Evolutionary conservation across 2,113 vertebrate species (phyloP).

Genomic region (Xenus cinereus): DNA sequence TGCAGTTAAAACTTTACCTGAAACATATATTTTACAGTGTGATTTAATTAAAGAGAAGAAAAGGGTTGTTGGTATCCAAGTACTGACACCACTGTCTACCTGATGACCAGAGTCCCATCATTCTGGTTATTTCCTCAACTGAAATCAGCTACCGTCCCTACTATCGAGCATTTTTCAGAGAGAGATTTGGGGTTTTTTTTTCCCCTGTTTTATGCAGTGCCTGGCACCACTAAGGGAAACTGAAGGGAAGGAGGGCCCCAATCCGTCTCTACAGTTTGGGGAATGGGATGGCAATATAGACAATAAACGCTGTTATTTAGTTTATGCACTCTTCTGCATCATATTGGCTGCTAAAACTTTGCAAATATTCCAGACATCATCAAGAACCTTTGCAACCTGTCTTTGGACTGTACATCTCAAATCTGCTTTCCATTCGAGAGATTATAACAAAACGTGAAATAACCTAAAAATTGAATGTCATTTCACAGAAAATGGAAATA

Average conservation of each 20-base stretch:
- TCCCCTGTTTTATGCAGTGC: not conserved
- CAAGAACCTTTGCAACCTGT: conserved; percentile 38
- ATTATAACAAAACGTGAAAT: not conserved
- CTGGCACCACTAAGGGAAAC: not conserved
- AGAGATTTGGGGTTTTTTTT: not conserved
- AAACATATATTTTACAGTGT: not conserved
- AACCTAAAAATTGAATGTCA: conserved; percentile 48
- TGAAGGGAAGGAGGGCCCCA: not conserved
- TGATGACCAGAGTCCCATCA: not conserved
- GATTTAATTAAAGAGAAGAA: not conserved
- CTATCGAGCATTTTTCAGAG: not conserved
- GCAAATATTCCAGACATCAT: conserved; percentile 15
- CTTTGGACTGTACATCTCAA: conserved; percentile 33
- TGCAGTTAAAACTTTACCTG: not conserved
- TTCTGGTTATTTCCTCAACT: not conserved
- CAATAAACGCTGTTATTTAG: conserved; percentile 1
- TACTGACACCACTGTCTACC: not conserved
- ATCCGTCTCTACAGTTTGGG: not conserved
- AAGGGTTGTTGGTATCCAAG: fast-evolving
- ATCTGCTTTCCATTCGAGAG: conserved; percentile 50
- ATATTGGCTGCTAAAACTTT: conserved; percentile 26
- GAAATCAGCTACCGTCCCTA: not conserved
- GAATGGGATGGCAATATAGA: not conserved
- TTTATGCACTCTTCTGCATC: conserved; percentile 38
- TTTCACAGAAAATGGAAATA: conserved; percentile 60